Evolutionary conservation across 2,888 invertebrate species (phyloP), one percentile per base, ranked within the genome.

Genomic region (Perizoma affinitatum): DNA sequence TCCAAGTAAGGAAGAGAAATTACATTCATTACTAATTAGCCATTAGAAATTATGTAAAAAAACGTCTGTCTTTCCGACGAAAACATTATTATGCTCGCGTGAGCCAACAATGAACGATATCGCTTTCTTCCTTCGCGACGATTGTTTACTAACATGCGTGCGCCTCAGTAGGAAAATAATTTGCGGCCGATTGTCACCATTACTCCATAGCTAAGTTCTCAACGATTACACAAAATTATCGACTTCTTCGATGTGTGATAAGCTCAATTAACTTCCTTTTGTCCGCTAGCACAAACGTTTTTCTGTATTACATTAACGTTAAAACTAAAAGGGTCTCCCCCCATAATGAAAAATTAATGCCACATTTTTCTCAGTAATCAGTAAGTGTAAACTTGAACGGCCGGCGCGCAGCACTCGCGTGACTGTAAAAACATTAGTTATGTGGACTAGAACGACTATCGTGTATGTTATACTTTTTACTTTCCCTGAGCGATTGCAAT

Each of bases 401-500:
- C 38, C 59, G 47, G 53, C 43, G 53, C 43, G 46, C 49, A 35
- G 58, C 50, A 52, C 56, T 69, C 61, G 66, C 69, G 66, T 69
- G 67, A 54, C 61, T 59, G 46, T 61, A 70, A 68, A 66, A 55
- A 44, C 62, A 54, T 63, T 55, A 63, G 50, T 41, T 60, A 66
- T 65, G 63, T 61, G 54, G 54, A 60, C 56, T 64, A 61, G 58
- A 54, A 58, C 61, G 53, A 59, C 54, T 65, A 65, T 63, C 69
- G 68, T 70, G 67, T 53, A 51, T 53, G 60, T 50, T 68, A 53
- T 61, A 54, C 53, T 65, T 66, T 61, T 72, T 66, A 66, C 66
- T 67, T 68, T 66, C 63, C 62, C 71, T 74, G 69, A 65, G 65
- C 66, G 67, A 65, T 70, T 70, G 65, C 69, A 70, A 73, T 75